These are phyloP conservation scores for Oxytorus armatus DNA, from an alignment of 2,888 invertebrate species.

Conservation along the genomic window DNA sequence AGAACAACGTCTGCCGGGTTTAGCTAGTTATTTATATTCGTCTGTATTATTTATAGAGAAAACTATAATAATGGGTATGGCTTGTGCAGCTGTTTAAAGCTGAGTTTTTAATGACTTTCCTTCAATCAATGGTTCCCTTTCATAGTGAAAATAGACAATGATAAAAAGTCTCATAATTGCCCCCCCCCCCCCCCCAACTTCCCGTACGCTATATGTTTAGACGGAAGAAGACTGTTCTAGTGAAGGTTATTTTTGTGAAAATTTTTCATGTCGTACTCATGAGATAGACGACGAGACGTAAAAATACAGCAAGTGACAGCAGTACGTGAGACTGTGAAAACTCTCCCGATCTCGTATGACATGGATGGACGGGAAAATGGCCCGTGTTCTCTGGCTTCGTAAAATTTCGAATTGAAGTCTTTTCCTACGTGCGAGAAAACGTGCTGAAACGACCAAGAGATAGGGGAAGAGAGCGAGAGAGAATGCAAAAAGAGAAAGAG, in stretches of 20 bases:
- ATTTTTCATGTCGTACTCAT: conserved; percentile 8
- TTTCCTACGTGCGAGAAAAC: conserved; percentile 25
- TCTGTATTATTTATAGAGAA: too few relatives aligned
- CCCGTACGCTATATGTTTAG: neutral
- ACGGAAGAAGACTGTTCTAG: neutral
- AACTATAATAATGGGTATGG: too few relatives aligned
- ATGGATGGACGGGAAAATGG: conserved; percentile 15
- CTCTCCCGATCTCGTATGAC: conserved; percentile 14
- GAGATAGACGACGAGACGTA: conserved; percentile 20
- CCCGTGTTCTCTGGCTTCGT: conserved; percentile 38
- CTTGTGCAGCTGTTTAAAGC: too few relatives aligned
- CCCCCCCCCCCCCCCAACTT: too few relatives aligned
- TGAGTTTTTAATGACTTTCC: too few relatives aligned
- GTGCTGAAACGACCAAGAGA: conserved; percentile 46
- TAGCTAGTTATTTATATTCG: too few relatives aligned
- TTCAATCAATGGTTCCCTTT: too few relatives aligned
- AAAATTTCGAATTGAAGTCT: conserved; percentile 53
- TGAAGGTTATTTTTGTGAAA: conserved; percentile 2
- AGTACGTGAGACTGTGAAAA: conserved; percentile 42
- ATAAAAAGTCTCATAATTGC: too few relatives aligned
- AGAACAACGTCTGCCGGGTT: too few relatives aligned
- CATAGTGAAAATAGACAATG: too few relatives aligned
- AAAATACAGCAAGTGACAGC: conserved; percentile 31
- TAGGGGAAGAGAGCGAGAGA: neutral
- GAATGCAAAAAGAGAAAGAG: neutral